Percentiles rank a stretch among this genome's conserved stretches.
These are phyloP conservation scores for Scyliorhinus canicula DNA, from an alignment of 2,797 vertebrate genomes.

Conservation along the genomic window DNA sequence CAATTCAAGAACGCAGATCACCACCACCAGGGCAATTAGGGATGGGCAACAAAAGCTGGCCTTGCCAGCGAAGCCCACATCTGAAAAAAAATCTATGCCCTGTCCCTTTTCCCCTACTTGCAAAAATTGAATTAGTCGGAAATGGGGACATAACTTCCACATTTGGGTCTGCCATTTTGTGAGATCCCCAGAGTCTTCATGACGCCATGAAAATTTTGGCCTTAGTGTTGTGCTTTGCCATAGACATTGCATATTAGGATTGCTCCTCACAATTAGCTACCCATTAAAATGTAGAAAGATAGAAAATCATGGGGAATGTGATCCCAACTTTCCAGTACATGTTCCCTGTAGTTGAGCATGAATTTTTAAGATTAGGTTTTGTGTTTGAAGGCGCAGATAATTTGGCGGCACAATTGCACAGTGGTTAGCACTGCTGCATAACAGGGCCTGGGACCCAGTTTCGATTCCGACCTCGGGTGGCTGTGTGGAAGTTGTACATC, in stretches of 20 bases:
- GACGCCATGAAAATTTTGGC: background rate
- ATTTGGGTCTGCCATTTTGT: background rate
- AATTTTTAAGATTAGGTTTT: background rate
- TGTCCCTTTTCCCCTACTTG: background rate
- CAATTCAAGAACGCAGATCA: too few species aligned
- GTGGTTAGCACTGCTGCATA: too few species aligned
- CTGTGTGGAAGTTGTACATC: too few species aligned
- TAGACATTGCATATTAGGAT: background rate
- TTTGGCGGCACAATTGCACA: too few species aligned
- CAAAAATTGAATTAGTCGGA: background rate
- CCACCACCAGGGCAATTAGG: too few species aligned
- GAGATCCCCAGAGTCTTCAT: too few species aligned
- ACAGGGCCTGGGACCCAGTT: too few species aligned
- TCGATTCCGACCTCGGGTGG: too few species aligned
- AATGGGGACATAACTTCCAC: background rate
- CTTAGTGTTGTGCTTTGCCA: background rate
- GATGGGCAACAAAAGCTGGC: too few species aligned
- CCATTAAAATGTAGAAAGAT: background rate
- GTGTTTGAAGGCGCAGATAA: background rate
- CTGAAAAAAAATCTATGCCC: too few species aligned
- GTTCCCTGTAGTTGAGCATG: background rate
- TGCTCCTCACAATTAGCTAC: background rate
- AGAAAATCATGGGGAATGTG: background rate
- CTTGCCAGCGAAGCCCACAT: too few species aligned
- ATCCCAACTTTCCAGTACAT: background rate